A percentile compares a stretch with the other conserved stretches of the same genome.
Conservation (phyloP, 2,797 vertebrate species). For the Limosa lapponica region DNA sequence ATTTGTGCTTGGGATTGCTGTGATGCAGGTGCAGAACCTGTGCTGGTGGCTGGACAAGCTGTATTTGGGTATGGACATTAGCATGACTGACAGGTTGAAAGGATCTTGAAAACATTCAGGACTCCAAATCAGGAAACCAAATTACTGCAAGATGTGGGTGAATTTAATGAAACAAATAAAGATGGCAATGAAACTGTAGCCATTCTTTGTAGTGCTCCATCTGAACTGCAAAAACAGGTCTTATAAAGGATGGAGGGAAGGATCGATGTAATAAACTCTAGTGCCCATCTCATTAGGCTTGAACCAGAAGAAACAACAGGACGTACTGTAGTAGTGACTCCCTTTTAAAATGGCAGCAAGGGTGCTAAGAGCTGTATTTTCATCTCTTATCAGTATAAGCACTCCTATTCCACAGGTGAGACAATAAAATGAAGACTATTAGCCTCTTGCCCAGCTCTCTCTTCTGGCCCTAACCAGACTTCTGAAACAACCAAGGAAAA, state of each 20-base stretch:
- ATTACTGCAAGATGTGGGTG: not conserved
- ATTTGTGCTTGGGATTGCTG: too few relatives aligned
- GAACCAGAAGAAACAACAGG: not conserved
- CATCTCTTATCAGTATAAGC: not conserved
- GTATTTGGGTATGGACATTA: not conserved
- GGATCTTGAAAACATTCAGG: not conserved
- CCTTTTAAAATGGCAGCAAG: not conserved
- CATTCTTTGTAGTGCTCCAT: not conserved
- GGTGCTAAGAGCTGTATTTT: not conserved
- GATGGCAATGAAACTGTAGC: not conserved
- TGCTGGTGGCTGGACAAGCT: not conserved
- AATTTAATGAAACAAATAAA: slow-evolving; percentile 35
- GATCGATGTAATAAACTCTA: not conserved
- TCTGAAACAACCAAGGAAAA: not conserved
- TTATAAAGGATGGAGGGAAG: not conserved
- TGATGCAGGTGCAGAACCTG: not conserved
- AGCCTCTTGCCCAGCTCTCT: not conserved
- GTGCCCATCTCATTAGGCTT: not conserved
- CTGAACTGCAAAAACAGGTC: slow-evolving; percentile 6
- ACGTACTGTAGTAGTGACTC: not conserved
- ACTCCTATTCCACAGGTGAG: not conserved
- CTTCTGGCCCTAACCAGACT: not conserved
- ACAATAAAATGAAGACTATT: not conserved
- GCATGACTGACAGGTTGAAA: not conserved
- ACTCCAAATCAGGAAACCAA: slow-evolving; percentile 3